phyloP scores from a whole-genome alignment of 2,888 invertebrate genomes.

The Pollenia angustigena region DNA sequence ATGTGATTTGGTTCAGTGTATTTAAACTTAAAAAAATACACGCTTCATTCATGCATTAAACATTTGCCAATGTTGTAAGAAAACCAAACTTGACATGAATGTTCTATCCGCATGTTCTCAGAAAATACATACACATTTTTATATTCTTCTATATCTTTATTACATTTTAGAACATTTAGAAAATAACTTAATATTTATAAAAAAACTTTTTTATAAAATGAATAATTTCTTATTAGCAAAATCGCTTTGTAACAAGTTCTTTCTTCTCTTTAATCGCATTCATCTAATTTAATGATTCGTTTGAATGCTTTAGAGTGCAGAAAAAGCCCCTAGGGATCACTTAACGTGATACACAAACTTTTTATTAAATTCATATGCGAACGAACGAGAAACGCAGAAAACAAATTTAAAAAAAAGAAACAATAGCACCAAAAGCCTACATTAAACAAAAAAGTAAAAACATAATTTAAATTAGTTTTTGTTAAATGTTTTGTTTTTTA shows the following conservation, averaged over 20 bases:
- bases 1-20: no score
- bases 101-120: conserved; percentile 3
- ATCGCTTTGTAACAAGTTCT: background rate
- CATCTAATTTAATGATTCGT: conserved; percentile 62
- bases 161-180: conserved; percentile 13
- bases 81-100: conserved; percentile 25
- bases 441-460: conserved; percentile 33
- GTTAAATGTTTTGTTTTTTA: conserved; percentile 26
- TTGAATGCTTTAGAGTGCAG: conserved; percentile 39
- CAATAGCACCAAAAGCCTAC: background rate
- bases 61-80: background rate
- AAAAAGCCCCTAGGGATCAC: conserved; percentile 58
- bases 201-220: conserved; percentile 6
- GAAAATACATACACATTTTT: background rate
- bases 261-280: conserved; percentile 38
- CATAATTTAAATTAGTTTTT: conserved; percentile 43
- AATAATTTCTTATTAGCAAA: conserved; percentile 28
- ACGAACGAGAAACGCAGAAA: background rate
- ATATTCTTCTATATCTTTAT: background rate
- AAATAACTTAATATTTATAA: background rate
- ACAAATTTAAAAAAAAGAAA: background rate
- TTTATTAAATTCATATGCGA: conserved; percentile 27
- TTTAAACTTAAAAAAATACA: no score
- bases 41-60: background rate
- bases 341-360: conserved; percentile 58